Conservation (phyloP, 2,797 vertebrate genomes). For the Rousettus madagascariensis region DNA sequence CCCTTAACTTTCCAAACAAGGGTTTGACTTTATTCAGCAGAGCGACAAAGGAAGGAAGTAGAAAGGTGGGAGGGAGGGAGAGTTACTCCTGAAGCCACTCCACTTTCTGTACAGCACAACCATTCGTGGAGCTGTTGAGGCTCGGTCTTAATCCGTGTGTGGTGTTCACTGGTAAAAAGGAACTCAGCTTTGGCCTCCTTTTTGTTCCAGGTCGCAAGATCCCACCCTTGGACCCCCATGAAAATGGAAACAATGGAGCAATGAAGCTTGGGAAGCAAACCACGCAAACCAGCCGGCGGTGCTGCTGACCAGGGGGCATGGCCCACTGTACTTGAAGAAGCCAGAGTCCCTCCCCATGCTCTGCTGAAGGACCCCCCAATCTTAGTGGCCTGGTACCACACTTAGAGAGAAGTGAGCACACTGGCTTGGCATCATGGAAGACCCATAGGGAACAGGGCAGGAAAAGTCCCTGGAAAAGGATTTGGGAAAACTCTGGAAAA, state of each 20-base stretch:
- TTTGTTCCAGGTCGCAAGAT: conserved; percentile 94
- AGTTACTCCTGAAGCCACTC: neutral
- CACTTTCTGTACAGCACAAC: neutral
- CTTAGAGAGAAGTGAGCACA: conserved; percentile 68
- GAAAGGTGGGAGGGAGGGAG: neutral
- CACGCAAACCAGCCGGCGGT: conserved; percentile 86
- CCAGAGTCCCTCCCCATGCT: conserved; percentile 45
- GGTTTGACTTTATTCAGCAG: neutral
- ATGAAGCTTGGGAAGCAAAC: conserved; percentile 91
- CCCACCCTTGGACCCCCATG: conserved; percentile 93
- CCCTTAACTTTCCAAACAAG: neutral
- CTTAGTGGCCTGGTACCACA: conserved; percentile 44
- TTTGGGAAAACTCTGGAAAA: conserved; percentile 73
- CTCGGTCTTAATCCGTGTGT: neutral
- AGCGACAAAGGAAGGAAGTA: neutral
- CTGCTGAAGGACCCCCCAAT: conserved; percentile 53
- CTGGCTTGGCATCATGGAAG: conserved; percentile 57
- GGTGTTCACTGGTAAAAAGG: neutral
- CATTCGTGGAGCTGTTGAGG: neutral
- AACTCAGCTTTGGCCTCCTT: conserved; percentile 37
- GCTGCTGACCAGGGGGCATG: conserved; percentile 89
- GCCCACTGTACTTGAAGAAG: conserved; percentile 73
- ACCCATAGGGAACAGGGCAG: conserved; percentile 56
- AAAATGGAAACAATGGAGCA: conserved; percentile 91
- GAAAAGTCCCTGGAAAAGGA: conserved; percentile 69